Evolutionary conservation across 2,888 invertebrate genomes (phyloP).

Genomic region (Phorcus lineatus): DNA sequence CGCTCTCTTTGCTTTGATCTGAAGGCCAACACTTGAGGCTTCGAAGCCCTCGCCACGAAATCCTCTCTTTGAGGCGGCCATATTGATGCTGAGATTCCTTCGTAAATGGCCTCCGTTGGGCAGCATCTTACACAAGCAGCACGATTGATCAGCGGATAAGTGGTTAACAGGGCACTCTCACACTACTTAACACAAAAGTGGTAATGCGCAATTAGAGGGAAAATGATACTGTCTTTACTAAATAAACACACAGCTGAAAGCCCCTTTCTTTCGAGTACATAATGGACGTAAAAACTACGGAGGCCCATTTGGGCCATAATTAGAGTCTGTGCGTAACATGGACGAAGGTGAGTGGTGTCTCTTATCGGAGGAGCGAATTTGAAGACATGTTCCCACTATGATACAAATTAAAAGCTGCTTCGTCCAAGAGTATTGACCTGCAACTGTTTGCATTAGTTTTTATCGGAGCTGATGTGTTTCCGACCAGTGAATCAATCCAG

Average conservation of each 20-base stretch:
- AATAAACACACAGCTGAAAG: slow-evolving; percentile 6
- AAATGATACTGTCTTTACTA: slow-evolving; percentile 13
- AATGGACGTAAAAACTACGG: slow-evolving; percentile 8
- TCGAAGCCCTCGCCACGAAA: too few relatives aligned
- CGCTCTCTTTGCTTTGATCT: too few relatives aligned
- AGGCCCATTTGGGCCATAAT: not conserved
- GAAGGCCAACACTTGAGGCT: too few relatives aligned
- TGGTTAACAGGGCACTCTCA: not conserved
- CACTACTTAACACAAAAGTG: slow-evolving; percentile 10
- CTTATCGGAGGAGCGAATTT: not conserved
- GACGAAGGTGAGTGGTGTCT: not conserved
- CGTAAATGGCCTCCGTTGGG: not conserved
- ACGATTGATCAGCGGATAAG: not conserved
- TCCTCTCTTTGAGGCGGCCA: slow-evolving; percentile 2
- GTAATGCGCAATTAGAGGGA: slow-evolving; percentile 13
- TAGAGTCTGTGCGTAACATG: too few relatives aligned
- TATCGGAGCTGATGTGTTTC: not conserved
- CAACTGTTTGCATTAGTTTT: slow-evolving; percentile 5
- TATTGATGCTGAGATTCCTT: not conserved
- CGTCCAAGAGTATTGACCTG: not conserved
- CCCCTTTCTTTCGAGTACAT: slow-evolving; percentile 8
- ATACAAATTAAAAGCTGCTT: not conserved
- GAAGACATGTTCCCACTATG: not conserved
- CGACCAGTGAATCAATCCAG: not conserved
- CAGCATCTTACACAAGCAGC: not conserved